Percentiles rank a stretch among this genome's conserved stretches.
Evolutionary conservation across 2,888 invertebrate species (phyloP).

Genomic region (Drosophila quinaria): DNA sequence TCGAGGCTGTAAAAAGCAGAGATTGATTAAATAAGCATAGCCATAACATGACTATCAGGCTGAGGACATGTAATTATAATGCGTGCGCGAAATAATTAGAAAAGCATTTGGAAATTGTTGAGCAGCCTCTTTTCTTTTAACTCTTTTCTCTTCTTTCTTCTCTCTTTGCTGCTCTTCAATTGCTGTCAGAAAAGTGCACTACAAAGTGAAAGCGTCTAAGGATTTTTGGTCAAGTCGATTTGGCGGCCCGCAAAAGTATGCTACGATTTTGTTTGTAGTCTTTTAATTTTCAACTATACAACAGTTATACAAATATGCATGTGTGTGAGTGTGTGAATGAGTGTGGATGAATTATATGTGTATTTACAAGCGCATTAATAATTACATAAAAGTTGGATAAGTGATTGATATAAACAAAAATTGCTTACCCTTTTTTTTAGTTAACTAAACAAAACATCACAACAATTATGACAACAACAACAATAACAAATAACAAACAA

Average conservation of each 20-base stretch:
- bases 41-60: conserved; percentile 3
- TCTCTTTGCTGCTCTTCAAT: conserved; percentile 11
- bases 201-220: conserved; percentile 45
- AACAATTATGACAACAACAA: conserved; percentile 69
- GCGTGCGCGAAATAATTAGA: conserved; percentile 73
- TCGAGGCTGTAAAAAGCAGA: conserved; percentile 88
- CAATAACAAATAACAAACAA: conserved; percentile 57
- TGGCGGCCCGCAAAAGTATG: conserved; percentile 52
- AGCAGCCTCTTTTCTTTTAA: conserved; percentile 9
- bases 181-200: conserved; percentile 33
- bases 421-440: conserved; percentile 74
- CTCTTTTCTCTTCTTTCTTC: conserved; percentile 1
- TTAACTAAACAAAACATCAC: conserved; percentile 73
- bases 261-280: conserved; percentile 35
- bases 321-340: conserved; percentile 22
- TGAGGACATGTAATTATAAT: conserved; percentile 64
- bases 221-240: conserved; percentile 24
- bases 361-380: conserved; percentile 72
- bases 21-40: conserved; percentile 6
- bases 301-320: conserved; percentile 38
- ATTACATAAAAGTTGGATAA: conserved; percentile 66
- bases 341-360: conserved; percentile 48
- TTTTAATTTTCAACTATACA: conserved; percentile 46
- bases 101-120: conserved; percentile 50
- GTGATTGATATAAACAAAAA: conserved; percentile 56